These are phyloP conservation scores for Carcharodon carcharias DNA, from an alignment of 2,797 vertebrate species.

Conservation along the genomic window DNA sequence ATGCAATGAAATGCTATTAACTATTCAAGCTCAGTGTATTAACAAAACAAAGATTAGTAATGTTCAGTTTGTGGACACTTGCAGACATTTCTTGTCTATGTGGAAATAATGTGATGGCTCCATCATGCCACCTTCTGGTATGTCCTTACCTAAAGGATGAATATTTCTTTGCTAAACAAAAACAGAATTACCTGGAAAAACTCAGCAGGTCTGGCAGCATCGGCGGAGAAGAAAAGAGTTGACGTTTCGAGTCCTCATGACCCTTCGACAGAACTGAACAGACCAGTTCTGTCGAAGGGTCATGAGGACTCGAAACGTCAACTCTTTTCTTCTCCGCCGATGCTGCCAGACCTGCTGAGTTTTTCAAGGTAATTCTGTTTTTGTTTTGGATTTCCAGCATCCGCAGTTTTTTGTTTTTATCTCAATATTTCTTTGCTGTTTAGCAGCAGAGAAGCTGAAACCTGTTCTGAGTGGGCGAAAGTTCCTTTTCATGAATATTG, in stretches of 20 bases:
- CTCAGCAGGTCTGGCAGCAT: no score
- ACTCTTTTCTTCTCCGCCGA: no score
- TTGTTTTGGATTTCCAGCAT: no score
- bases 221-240: no score
- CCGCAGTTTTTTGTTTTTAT: no score
- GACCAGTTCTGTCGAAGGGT: no score
- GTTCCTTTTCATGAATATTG: not conserved
- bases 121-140: not conserved
- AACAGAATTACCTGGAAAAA: no score
- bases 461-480: not conserved
- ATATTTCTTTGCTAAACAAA: not conserved
- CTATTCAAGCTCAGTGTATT: not conserved
- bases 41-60: not conserved
- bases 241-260: no score
- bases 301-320: no score
- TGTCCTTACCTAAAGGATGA: not conserved
- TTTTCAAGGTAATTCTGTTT: no score
- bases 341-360: no score
- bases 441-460: not conserved
- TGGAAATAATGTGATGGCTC: not conserved
- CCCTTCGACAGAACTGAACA: no score
- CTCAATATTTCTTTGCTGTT: not conserved
- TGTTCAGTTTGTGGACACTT: not conserved
- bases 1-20: not conserved
- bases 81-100: not conserved